Evolutionary conservation across 2,113 vertebrate species (phyloP).

Genomic region (Deroptyus accipitrinus): DNA sequence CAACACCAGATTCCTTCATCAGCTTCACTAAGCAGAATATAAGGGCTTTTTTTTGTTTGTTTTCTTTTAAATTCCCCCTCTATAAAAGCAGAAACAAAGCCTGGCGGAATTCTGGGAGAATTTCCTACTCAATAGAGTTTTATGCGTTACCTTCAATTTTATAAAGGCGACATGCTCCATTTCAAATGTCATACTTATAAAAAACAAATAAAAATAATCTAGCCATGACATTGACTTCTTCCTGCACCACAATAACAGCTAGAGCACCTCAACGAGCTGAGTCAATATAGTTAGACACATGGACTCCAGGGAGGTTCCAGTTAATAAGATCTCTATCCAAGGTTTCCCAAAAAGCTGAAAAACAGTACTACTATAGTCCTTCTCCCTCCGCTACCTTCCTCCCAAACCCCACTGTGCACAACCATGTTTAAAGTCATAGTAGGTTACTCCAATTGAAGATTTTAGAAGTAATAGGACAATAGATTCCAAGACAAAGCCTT

Average conservation of each 20-base stretch:
- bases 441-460: background rate
- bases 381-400: background rate
- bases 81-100: background rate
- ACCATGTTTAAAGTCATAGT: no score
- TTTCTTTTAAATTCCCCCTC: background rate
- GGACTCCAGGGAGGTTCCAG: background rate
- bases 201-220: background rate
- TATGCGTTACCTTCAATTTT: rapidly evolving
- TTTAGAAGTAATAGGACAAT: background rate
- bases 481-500: background rate
- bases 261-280: background rate
- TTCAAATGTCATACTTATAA: background rate
- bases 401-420: background rate
- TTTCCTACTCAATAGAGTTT: rapidly evolving
- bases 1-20: background rate
- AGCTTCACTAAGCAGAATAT: background rate
- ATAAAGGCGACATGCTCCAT: background rate
- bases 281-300: background rate
- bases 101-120: rapidly evolving
- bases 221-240: background rate
- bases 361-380: background rate
- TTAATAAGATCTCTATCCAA: background rate
- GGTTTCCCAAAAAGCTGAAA: background rate
- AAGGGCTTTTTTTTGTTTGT: rapidly evolving
- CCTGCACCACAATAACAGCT: background rate